phyloP scores from a whole-genome alignment of 2,888 invertebrate species.

The Polietes domitor region DNA sequence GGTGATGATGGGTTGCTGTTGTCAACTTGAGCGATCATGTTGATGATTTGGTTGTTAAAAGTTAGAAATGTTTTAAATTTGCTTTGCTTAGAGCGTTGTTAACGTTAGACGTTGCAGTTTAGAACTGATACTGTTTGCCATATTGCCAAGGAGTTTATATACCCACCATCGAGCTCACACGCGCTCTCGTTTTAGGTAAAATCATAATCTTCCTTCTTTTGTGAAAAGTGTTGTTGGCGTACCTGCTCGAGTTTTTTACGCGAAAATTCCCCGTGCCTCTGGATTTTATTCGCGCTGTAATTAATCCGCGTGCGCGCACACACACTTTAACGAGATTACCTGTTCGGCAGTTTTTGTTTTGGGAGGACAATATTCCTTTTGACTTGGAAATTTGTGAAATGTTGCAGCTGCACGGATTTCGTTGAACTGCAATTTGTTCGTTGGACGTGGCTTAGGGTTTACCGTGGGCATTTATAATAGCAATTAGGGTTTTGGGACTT shows the following conservation, averaged over 20 bases:
- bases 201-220: not conserved
- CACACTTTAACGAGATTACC: not conserved
- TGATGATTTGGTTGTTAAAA: not conserved
- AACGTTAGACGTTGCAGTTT: slow-evolving; percentile 49
- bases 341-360: too few species aligned
- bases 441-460: too few species aligned
- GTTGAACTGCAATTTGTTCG: too few species aligned
- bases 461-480: too few species aligned
- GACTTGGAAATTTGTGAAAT: too few species aligned
- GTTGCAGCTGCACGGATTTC: too few species aligned
- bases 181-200: slow-evolving; percentile 3
- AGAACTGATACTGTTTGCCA: slow-evolving; percentile 28
- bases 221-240: too few species aligned
- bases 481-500: too few species aligned
- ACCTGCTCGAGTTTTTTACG: too few species aligned
- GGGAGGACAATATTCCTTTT: too few species aligned
- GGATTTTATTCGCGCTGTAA: slow-evolving; percentile 11
- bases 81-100: slow-evolving; percentile 9
- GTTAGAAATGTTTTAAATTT: not conserved
- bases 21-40: slow-evolving; percentile 16
- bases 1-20: not conserved
- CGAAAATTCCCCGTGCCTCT: slow-evolving; percentile 1
- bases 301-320: not conserved
- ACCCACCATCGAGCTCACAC: too few species aligned
- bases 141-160: slow-evolving; percentile 8